These are phyloP conservation scores for Aselliscus stoliczkanus DNA, from an alignment of 2,797 vertebrate genomes.

Conservation along the genomic window DNA sequence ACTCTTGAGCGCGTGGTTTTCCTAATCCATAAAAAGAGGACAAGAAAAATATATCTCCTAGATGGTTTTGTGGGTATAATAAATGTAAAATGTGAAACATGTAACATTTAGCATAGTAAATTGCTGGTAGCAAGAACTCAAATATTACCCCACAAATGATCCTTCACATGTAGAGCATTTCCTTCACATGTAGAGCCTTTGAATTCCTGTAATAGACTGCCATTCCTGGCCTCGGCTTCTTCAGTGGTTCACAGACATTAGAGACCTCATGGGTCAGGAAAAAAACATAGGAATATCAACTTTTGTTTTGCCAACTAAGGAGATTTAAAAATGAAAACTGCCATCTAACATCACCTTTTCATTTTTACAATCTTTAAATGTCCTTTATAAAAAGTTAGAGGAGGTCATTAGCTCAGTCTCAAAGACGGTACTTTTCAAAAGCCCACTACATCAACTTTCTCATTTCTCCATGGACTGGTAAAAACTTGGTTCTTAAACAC, in stretches of 20 bases:
- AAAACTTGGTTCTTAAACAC: constrained; percentile 5
- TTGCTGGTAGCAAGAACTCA: not conserved
- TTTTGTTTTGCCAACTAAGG: constrained; percentile 28
- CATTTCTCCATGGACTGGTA: not conserved
- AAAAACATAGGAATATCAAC: not conserved
- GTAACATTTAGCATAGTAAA: not conserved
- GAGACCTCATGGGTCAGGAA: not conserved
- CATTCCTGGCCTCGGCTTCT: not conserved
- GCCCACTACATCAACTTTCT: not conserved
- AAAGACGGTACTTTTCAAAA: not conserved
- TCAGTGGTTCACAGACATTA: not conserved
- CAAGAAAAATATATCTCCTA: not conserved
- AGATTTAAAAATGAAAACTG: constrained; percentile 30
- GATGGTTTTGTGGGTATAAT: not conserved
- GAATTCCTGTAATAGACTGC: not conserved
- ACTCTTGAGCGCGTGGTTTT: too few relatives aligned
- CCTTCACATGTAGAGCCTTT: not conserved
- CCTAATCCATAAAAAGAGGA: not conserved
- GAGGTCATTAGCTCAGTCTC: not conserved
- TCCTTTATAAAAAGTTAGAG: not conserved
- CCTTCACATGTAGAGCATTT: not conserved
- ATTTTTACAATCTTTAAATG: constrained; percentile 22
- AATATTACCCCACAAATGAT: not conserved
- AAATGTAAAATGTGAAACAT: not conserved
- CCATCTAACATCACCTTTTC: not conserved